phyloP scores from a whole-genome alignment of 1,140 invertebrate genomes.

The Caenorhabditis brenneri region DNA sequence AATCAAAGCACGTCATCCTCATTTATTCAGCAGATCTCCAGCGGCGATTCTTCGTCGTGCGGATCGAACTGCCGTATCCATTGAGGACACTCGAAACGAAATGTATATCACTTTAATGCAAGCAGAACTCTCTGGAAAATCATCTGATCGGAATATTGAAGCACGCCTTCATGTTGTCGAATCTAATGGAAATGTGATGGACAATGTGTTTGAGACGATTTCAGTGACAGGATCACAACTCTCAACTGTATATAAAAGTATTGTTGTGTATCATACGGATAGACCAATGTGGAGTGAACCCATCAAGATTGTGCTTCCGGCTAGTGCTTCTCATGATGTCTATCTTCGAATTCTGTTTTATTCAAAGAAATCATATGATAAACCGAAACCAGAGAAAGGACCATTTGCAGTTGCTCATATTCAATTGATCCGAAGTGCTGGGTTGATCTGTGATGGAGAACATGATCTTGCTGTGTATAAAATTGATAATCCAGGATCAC shows the following conservation, averaged over 20 bases:
- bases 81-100: slow-evolving; percentile 42
- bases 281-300: slow-evolving; percentile 90
- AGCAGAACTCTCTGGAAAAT: slow-evolving; percentile 52
- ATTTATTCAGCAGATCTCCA: slow-evolving; percentile 33
- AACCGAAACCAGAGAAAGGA: slow-evolving; percentile 83
- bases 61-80: background rate
- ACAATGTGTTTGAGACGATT: slow-evolving; percentile 53
- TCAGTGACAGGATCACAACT: slow-evolving; percentile 22
- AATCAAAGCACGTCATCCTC: slow-evolving; percentile 16
- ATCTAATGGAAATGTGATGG: slow-evolving; percentile 50
- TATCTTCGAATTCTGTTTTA: slow-evolving; percentile 90
- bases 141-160: slow-evolving; percentile 58
- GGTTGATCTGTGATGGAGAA: slow-evolving; percentile 85
- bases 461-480: slow-evolving; percentile 87
- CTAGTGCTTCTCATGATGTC: slow-evolving; percentile 86
- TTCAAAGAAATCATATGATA: slow-evolving; percentile 82
- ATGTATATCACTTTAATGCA: slow-evolving; percentile 48
- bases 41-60: slow-evolving; percentile 11
- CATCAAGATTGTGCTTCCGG: slow-evolving; percentile 84
- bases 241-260: slow-evolving; percentile 78
- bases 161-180: slow-evolving; percentile 56
- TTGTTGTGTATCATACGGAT: slow-evolving; percentile 92
- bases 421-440: slow-evolving; percentile 84
- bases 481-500: slow-evolving; percentile 72
- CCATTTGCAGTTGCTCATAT: slow-evolving; percentile 88